phyloP scores from a whole-genome alignment of 2,888 invertebrate genomes.

The Eupithecia vulgata region DNA sequence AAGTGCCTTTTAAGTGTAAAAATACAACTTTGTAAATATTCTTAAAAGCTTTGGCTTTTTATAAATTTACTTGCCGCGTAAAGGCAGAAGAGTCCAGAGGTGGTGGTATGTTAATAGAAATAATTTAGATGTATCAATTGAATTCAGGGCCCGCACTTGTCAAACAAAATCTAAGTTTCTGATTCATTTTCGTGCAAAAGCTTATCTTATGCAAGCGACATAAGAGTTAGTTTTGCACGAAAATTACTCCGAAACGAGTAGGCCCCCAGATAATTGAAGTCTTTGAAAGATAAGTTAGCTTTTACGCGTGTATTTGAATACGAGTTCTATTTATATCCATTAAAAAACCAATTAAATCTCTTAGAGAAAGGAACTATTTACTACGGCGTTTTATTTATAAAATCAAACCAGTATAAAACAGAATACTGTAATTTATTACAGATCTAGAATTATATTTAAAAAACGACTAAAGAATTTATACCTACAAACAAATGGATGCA shows the following conservation, averaged over 20 bases:
- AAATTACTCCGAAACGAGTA: too few relatives aligned
- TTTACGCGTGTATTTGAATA: conserved; percentile 13
- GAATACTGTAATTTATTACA: conserved; percentile 83
- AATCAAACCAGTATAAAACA: conserved; percentile 57
- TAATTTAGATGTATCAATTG: neutral
- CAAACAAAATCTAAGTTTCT: too few relatives aligned
- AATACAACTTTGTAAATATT: neutral
- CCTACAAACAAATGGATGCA: conserved; percentile 57
- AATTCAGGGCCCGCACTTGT: neutral
- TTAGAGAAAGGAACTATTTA: conserved; percentile 37
- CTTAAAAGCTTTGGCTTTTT: neutral
- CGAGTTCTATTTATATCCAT: neutral
- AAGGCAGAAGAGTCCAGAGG: neutral
- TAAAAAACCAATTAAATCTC: conserved; percentile 52
- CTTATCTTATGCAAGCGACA: too few relatives aligned
- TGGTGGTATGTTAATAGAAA: neutral
- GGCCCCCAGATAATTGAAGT: neutral
- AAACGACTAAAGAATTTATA: conserved; percentile 68
- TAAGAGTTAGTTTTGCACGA: too few relatives aligned
- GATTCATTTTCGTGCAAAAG: too few relatives aligned
- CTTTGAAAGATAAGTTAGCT: neutral
- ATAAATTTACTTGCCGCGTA: too few relatives aligned
- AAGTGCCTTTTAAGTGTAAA: conserved; percentile 12
- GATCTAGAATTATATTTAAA: conserved; percentile 67
- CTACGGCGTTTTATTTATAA: conserved; percentile 46